These are phyloP conservation scores for Drosophila leonis DNA, from an alignment of 2,888 invertebrate species.

Conservation along the genomic window DNA sequence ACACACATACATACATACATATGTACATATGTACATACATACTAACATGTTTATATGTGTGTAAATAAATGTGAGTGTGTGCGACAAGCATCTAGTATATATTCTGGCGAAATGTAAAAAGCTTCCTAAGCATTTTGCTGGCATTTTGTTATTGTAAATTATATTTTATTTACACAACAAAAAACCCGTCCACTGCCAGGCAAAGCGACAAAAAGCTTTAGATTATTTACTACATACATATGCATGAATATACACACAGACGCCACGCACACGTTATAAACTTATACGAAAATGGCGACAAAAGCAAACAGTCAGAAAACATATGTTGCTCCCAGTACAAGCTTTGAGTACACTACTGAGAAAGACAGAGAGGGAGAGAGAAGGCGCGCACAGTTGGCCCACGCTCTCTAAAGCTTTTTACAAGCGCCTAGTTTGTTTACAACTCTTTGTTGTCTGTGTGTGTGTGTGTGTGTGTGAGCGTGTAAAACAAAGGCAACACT, in stretches of 20 bases:
- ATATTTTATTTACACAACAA: constrained; percentile 68
- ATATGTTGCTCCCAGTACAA: constrained; percentile 57
- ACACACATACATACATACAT: constrained; percentile 21
- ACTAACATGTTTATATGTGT: background rate
- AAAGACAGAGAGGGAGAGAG: constrained; percentile 12
- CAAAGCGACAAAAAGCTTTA: constrained; percentile 60
- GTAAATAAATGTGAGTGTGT: background rate
- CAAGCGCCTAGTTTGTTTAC: constrained; percentile 71
- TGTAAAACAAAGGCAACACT: constrained; percentile 77
- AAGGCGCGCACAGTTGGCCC: constrained; percentile 11
- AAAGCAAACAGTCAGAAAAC: constrained; percentile 77
- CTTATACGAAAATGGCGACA: constrained; percentile 65
- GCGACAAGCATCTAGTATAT: constrained; percentile 54
- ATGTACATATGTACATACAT: constrained; percentile 10
- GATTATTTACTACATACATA: constrained; percentile 56
- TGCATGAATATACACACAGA: constrained; percentile 12
- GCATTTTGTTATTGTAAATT: constrained; percentile 65
- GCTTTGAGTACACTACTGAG: constrained; percentile 14
- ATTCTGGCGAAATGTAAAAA: constrained; percentile 77
- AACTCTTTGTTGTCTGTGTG: constrained; percentile 46
- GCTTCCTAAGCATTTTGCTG: constrained; percentile 56
- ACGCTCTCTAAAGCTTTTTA: constrained; percentile 64
- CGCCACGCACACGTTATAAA: constrained; percentile 14
- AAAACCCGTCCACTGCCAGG: constrained; percentile 26
- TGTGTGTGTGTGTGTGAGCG: constrained; percentile 23